Percentiles rank a stretch among this genome's conserved stretches.
Conservation (phyloP, 1,140 invertebrate species). For the Musca domestica region DNA sequence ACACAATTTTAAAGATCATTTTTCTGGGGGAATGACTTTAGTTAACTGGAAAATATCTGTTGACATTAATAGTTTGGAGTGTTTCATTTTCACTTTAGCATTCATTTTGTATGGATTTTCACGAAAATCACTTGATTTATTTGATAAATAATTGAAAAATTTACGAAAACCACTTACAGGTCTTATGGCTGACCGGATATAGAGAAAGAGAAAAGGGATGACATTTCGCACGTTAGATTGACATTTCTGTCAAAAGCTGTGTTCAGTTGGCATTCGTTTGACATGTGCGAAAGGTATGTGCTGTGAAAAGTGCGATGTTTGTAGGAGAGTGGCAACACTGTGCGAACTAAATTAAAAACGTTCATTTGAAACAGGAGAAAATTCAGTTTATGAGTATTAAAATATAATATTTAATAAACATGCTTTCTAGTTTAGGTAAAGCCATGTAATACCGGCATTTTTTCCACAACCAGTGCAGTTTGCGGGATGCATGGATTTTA, state of each 20-base stretch:
- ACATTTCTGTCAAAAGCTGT: slow-evolving; percentile 29
- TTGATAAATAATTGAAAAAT: slow-evolving; percentile 32
- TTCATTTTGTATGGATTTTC: slow-evolving; percentile 14
- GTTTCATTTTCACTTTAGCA: neutral
- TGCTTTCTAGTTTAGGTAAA: no score
- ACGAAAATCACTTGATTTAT: slow-evolving; percentile 28
- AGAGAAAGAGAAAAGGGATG: slow-evolving; percentile 44
- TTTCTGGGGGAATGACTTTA: no score
- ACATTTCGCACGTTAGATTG: slow-evolving; percentile 31
- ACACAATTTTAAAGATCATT: no score
- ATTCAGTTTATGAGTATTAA: no score
- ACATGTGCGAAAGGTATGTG: neutral
- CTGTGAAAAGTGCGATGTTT: neutral
- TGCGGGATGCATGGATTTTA: no score
- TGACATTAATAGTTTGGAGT: neutral
- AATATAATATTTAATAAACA: no score
- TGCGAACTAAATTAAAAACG: no score
- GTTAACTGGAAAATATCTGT: neutral
- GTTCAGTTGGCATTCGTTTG: neutral
- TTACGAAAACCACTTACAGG: slow-evolving; percentile 41
- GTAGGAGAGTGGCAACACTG: no score
- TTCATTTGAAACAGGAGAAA: no score
- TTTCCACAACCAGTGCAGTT: no score
- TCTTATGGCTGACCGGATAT: slow-evolving; percentile 49
- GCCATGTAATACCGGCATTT: no score